A percentile compares a stretch with the other conserved stretches of the same genome.
Evolutionary conservation across 2,797 vertebrate genomes (phyloP).

Genomic region (Rhinogobio ventralis): DNA sequence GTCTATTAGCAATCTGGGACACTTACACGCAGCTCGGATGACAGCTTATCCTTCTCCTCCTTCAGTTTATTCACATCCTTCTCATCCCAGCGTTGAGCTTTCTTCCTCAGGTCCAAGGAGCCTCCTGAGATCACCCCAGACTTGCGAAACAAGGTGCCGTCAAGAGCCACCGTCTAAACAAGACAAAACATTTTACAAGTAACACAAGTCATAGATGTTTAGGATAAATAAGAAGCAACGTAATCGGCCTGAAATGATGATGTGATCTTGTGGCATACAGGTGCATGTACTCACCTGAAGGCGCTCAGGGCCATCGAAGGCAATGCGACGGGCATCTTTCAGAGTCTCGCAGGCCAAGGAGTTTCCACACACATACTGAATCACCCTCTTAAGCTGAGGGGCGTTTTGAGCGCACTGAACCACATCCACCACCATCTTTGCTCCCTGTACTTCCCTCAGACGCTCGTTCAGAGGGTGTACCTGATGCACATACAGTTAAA

Average conservation of each 20-base stretch:
- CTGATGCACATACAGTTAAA: conserved; percentile 68
- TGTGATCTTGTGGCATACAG: neutral
- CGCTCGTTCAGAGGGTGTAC: conserved; percentile 87
- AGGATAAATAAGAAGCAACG: neutral
- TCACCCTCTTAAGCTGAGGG: conserved; percentile 82
- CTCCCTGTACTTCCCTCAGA: conserved; percentile 85
- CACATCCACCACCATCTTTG: conserved; percentile 92
- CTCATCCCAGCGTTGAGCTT: conserved; percentile 91
- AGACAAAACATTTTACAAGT: neutral
- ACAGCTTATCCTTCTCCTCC: conserved; percentile 81
- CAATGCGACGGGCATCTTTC: conserved; percentile 85
- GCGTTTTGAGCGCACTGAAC: conserved; percentile 77
- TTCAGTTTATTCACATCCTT: conserved; percentile 85
- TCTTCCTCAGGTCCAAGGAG: conserved; percentile 85
- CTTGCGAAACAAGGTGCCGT: conserved; percentile 93
- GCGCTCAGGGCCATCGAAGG: conserved; percentile 84
- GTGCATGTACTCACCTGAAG: conserved; percentile 80
- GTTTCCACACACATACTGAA: conserved; percentile 94
- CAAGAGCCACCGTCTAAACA: conserved; percentile 89
- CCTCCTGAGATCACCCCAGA: conserved; percentile 96
- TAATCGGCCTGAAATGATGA: neutral
- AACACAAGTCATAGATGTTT: neutral
- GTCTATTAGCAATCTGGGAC: neutral
- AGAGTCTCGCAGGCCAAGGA: conserved; percentile 90
- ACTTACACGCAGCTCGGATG: conserved; percentile 85